These are phyloP conservation scores for Oryzaephilus surinamensis DNA, from an alignment of 1,140 invertebrate genomes.

Conservation along the genomic window DNA sequence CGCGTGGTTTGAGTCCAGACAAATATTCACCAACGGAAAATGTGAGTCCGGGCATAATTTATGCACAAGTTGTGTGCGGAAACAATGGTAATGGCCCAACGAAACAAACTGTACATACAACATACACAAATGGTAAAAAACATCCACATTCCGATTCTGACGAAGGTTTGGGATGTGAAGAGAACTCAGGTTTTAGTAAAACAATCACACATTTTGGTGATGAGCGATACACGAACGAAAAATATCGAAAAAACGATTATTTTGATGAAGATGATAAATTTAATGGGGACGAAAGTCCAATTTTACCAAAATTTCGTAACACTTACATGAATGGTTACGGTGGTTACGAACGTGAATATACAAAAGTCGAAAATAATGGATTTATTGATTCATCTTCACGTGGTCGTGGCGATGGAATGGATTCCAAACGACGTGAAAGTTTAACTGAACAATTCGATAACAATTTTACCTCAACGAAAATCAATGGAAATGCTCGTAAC, in stretches of 20 bases:
- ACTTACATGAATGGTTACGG: slow-evolving; percentile 18
- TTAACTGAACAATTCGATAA: slow-evolving; percentile 32
- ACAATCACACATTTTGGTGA: slow-evolving; percentile 25
- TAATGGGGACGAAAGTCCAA: slow-evolving; percentile 28
- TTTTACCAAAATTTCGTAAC: slow-evolving; percentile 28
- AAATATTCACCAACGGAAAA: slow-evolving; percentile 23
- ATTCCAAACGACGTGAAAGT: slow-evolving; percentile 44
- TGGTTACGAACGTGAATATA: slow-evolving; percentile 22
- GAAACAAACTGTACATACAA: slow-evolving; percentile 46
- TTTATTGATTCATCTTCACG: slow-evolving; percentile 39
- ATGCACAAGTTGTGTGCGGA: slow-evolving; percentile 58
- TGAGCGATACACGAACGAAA: slow-evolving; percentile 8
- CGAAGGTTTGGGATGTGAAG: slow-evolving; percentile 60
- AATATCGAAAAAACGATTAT: slow-evolving; percentile 8
- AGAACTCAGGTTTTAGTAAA: slow-evolving; percentile 30
- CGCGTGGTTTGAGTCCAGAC: slow-evolving; percentile 37
- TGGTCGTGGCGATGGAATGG: slow-evolving; percentile 56
- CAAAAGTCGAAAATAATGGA: slow-evolving; percentile 25
- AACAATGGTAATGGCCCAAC: slow-evolving; percentile 25
- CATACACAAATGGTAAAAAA: slow-evolving; percentile 36
- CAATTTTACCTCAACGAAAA: slow-evolving; percentile 20
- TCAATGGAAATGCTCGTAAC: slow-evolving; percentile 39
- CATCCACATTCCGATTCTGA: slow-evolving; percentile 56
- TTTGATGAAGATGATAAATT: slow-evolving; percentile 20
- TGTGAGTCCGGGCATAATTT: slow-evolving; percentile 50